Conservation (phyloP, 2,888 invertebrate species). For the Machimus atricapillus region DNA sequence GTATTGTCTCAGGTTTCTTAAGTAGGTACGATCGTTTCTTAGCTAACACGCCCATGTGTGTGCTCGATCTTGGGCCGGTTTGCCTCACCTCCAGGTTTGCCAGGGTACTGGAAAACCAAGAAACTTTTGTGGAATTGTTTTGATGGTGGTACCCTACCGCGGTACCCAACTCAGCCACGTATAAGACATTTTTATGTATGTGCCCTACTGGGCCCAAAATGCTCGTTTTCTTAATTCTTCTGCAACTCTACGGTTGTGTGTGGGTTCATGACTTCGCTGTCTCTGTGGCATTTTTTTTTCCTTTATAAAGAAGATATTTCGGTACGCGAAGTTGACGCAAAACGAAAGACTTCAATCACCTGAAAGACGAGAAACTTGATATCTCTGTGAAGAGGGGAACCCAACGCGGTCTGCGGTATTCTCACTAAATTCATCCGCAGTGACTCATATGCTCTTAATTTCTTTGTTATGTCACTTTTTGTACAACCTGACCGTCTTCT, state of each 20-base stretch:
- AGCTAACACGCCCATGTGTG: background rate
- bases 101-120: background rate
- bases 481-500: background rate
- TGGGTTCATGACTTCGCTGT: background rate
- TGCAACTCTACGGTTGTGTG: background rate
- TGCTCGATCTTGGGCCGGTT: slow-evolving; percentile 1
- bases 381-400: background rate
- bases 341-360: slow-evolving; percentile 30
- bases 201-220: background rate
- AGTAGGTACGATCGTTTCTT: background rate
- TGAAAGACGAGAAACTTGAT: slow-evolving; percentile 19
- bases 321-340: background rate
- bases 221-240: background rate
- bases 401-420: background rate
- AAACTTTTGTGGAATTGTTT: background rate
- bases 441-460: background rate
- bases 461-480: background rate
- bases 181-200: background rate
- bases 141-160: background rate
- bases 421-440: background rate
- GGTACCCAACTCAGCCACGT: background rate
- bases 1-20: slow-evolving; percentile 8
- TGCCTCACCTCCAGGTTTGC: background rate
- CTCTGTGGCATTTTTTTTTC: background rate
- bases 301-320: background rate